Conservation (phyloP, 1,140 invertebrate species). For the Tachypleus tridentatus region DNA sequence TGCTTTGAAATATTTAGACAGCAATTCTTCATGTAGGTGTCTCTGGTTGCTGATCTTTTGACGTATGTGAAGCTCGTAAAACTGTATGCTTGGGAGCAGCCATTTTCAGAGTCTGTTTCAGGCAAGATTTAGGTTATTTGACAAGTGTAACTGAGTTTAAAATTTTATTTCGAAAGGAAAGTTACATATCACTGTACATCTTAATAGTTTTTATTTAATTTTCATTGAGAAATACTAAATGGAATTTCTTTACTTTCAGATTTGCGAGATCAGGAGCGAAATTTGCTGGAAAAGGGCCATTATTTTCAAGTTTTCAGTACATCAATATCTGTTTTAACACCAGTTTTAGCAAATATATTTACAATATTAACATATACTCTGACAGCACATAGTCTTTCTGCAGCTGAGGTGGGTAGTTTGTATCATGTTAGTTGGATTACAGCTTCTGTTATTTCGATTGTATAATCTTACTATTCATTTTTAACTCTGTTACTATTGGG, state of each 20-base stretch:
- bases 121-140: constrained; percentile 29
- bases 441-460: no score
- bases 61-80: constrained; percentile 45
- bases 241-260: constrained; percentile 30
- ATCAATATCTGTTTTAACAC: constrained; percentile 47
- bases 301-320: constrained; percentile 48
- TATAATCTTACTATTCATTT: no score
- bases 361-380: constrained; percentile 51
- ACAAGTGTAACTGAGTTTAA: no score
- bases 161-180: no score
- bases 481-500: no score
- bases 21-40: constrained; percentile 15
- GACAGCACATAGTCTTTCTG: constrained; percentile 44
- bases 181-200: no score
- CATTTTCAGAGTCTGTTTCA: constrained; percentile 47
- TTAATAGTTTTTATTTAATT: no score
- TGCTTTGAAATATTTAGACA: no score
- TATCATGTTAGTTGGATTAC: no score
- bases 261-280: constrained; percentile 43
- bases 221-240: no score
- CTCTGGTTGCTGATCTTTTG: constrained; percentile 21
- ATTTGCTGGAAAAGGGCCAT: constrained; percentile 42
- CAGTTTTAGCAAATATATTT: constrained; percentile 46
- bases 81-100: constrained; percentile 80
- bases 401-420: constrained; percentile 35